phyloP scores from a whole-genome alignment of 2,888 invertebrate genomes.

The Camptogramma bilineatum region DNA sequence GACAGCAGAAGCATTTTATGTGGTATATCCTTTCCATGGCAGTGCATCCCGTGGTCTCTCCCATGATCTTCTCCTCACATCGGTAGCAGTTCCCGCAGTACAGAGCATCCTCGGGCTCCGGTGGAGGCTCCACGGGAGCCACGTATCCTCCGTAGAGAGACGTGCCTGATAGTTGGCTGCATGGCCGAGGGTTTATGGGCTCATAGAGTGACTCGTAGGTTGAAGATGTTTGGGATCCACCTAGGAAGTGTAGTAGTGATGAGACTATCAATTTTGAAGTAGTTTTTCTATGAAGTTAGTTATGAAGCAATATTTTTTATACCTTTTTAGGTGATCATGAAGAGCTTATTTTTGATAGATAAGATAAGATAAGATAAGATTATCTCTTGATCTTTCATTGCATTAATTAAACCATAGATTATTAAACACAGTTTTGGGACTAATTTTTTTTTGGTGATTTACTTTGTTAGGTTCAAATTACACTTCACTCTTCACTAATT shows the following conservation, averaged over 20 bases:
- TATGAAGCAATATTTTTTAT: too few relatives aligned
- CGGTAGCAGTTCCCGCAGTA: constrained; percentile 95
- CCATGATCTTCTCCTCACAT: constrained; percentile 96
- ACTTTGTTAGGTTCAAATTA: too few relatives aligned
- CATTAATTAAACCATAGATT: too few relatives aligned
- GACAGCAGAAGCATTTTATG: constrained; percentile 97
- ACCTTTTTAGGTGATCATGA: too few relatives aligned
- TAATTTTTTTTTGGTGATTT: too few relatives aligned
- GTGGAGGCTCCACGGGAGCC: constrained; percentile 94
- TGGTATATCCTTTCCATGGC: constrained; percentile 99
- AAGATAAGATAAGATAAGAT: too few relatives aligned
- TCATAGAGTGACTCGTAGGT: constrained; percentile 88
- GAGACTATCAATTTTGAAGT: neutral
- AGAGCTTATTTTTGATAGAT: too few relatives aligned
- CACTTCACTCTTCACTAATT: too few relatives aligned
- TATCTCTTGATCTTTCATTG: too few relatives aligned
- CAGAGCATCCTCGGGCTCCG: constrained; percentile 88
- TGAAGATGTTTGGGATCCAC: constrained; percentile 86
- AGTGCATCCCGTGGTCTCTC: constrained; percentile 98
- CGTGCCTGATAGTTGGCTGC: constrained; percentile 86
- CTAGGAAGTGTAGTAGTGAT: neutral
- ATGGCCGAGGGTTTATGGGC: constrained; percentile 86
- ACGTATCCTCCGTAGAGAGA: constrained; percentile 86
- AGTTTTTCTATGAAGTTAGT: too few relatives aligned
- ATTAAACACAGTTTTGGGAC: too few relatives aligned